Conservation (phyloP, 2,113 vertebrate species). For the Todiramphus saurophagus region DNA sequence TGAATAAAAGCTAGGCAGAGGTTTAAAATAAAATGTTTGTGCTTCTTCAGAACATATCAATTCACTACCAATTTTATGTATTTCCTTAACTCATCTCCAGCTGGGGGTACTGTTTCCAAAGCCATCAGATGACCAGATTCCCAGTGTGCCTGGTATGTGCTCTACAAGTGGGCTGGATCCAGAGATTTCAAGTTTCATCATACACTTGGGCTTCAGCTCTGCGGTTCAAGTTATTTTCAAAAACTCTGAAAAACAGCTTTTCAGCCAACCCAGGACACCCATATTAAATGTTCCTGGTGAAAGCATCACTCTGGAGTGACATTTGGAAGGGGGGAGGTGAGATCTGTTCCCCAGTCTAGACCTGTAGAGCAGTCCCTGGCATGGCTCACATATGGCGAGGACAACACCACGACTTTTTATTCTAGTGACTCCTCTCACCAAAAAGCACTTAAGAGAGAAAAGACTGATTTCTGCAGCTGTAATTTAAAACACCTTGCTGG, state of each 20-base stretch:
- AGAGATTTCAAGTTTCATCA: neutral
- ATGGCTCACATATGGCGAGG: neutral
- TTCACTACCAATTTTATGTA: rapidly evolving
- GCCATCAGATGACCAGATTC: neutral
- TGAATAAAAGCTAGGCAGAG: neutral
- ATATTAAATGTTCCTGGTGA: neutral
- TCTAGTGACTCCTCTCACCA: neutral
- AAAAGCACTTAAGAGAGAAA: neutral
- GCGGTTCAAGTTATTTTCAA: neutral
- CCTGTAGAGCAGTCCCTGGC: neutral
- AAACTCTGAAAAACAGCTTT: neutral
- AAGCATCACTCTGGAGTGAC: neutral
- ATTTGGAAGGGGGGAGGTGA: neutral
- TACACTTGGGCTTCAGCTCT: neutral
- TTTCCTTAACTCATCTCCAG: neutral
- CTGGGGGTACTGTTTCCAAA: neutral
- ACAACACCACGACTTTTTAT: neutral
- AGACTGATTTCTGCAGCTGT: neutral
- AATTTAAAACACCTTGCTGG: neutral
- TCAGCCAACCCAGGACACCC: neutral
- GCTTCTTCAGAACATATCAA: neutral
- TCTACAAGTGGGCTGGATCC: neutral
- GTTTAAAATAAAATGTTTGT: neutral
- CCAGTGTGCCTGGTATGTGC: neutral
- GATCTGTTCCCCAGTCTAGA: neutral